A percentile compares a stretch with the other conserved stretches of the same genome.
Evolutionary conservation across 2,113 vertebrate genomes (phyloP).

Genomic region (Mystacornis crossleyi): DNA sequence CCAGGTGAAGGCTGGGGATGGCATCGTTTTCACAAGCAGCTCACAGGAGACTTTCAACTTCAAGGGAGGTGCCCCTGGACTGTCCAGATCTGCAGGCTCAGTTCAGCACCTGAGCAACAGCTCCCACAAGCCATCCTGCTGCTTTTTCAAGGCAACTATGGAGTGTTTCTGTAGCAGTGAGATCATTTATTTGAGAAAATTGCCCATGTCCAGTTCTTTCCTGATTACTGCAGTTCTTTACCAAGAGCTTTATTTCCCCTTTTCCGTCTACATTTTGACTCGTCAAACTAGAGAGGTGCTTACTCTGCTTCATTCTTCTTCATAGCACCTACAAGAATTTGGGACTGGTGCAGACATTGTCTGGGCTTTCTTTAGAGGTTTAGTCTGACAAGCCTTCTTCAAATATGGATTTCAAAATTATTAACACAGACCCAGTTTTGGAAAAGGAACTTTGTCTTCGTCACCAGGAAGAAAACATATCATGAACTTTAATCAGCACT

Average conservation of each 20-base stretch:
- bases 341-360: not conserved
- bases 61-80: not conserved
- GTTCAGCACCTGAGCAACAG: not conserved
- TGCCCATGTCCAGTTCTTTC: not conserved
- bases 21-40: not conserved
- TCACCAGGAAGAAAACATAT: not conserved
- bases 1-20: not conserved
- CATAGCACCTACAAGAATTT: not conserved
- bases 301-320: not conserved
- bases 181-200: not conserved
- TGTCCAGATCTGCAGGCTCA: accelerated
- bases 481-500: not conserved
- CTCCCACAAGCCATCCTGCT: accelerated
- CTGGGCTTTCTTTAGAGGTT: not conserved
- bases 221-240: not conserved
- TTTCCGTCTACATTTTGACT: not conserved
- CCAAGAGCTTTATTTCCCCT: not conserved
- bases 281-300: not conserved
- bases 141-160: not conserved
- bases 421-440: not conserved
- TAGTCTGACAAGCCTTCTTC: not conserved
- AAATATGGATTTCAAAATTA: not conserved
- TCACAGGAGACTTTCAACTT: not conserved
- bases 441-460: not conserved
- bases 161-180: not conserved